These are phyloP conservation scores for Clostera curtula DNA, from an alignment of 2,888 invertebrate genomes.

Conservation along the genomic window DNA sequence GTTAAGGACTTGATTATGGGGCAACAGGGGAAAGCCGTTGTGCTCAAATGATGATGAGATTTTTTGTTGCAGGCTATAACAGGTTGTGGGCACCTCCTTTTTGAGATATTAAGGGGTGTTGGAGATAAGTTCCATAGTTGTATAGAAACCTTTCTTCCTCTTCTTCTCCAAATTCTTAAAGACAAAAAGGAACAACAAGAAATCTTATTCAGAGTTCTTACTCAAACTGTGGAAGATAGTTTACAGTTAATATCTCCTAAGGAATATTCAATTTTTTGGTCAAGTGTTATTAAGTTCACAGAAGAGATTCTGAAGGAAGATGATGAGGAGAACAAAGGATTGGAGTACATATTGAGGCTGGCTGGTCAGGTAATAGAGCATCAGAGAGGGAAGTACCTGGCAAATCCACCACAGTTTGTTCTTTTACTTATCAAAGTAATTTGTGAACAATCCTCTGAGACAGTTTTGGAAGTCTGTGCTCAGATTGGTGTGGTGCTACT, in stretches of 20 bases:
- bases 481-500: slow-evolving; percentile 76
- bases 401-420: slow-evolving; percentile 75
- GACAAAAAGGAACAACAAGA: slow-evolving; percentile 66
- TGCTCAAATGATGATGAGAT: no score
- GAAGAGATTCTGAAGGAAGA: slow-evolving; percentile 51
- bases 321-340: slow-evolving; percentile 40
- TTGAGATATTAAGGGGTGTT: slow-evolving; percentile 91
- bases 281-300: slow-evolving; percentile 45
- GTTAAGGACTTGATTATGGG: no score
- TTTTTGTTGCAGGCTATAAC: slow-evolving; percentile 77
- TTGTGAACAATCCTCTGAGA: slow-evolving; percentile 58
- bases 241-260: slow-evolving; percentile 76
- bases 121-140: slow-evolving; percentile 90
- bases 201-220: slow-evolving; percentile 78
- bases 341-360: slow-evolving; percentile 71
- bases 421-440: slow-evolving; percentile 72
- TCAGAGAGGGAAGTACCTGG: slow-evolving; percentile 78
- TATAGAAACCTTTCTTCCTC: slow-evolving; percentile 80
- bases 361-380: slow-evolving; percentile 77
- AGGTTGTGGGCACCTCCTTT: slow-evolving; percentile 91
- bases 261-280: slow-evolving; percentile 81
- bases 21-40: no score
- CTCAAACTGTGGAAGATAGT: slow-evolving; percentile 78
- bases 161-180: slow-evolving; percentile 78
- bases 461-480: slow-evolving; percentile 60